Evolutionary conservation across 2,797 vertebrate genomes (phyloP), one percentile per base, ranked within the genome.

Genomic region (Anguilla anguilla): DNA sequence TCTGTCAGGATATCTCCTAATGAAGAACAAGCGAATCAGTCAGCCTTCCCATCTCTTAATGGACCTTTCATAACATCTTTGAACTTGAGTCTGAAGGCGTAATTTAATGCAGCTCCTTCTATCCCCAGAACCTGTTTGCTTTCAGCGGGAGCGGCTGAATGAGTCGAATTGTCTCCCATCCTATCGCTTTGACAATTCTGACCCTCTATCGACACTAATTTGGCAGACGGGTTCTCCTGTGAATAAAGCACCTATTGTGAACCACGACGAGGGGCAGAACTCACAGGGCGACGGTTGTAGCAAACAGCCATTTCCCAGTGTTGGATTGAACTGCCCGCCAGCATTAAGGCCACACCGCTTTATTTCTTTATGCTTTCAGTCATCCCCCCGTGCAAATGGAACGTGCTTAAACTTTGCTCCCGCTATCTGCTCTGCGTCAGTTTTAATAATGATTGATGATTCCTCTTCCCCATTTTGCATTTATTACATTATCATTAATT

Each of bases 1-100:
- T 49, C 87, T 59, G 25, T 64, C 28, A 13, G 46, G 28, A 82
- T 17, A 28, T 85, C 53, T 43, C 25, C 79, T 81, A 64, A 81
- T 82, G 57, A 81, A 88, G 74, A 88, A 85, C 59, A 77, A 69
- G 84, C 57, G 64, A 85, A 85, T 85, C 53, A 85, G 61, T 82
- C 59, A 87, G 55, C 82, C 87, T 67, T 49, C 84, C 83, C 79
- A 84, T 84, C 69, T 43, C 85, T 35, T 81, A 57, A 35, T 28
- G 49, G 46, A 19, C 69, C 72, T 88, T 85, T 85, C 46, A 31
- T 85, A 85, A 53, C 35, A 49, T 81, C 77, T 64, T 82, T 86
- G 53, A 51, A 39, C 46, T 86, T 55, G n/a, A 22, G 55, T 85
- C 87, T 72, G 57, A 82, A 82, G 72, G 72, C 57, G 59, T 28